A percentile compares a stretch with the other conserved stretches of the same genome.
These are phyloP conservation scores for Cremastinae sp. DNA, from an alignment of 2,888 invertebrate genomes.

Conservation along the genomic window DNA sequence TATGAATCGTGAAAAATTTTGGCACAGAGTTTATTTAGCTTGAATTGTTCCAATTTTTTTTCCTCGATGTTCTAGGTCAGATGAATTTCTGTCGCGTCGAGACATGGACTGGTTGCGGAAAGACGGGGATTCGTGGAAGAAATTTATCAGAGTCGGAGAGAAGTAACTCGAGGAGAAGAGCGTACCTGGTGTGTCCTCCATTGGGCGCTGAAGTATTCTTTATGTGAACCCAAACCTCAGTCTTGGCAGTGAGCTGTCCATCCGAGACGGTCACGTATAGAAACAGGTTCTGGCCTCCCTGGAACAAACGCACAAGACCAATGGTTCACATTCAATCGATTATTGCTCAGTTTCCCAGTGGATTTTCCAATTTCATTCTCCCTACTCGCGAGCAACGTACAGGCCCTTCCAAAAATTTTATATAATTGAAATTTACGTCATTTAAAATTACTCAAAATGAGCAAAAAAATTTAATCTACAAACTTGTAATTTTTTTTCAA, in stretches of 20 bases:
- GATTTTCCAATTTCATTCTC: constrained; percentile 40
- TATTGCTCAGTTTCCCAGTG: constrained; percentile 25
- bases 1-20: too few species aligned
- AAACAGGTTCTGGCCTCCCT: constrained; percentile 86
- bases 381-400: too few species aligned
- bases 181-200: constrained; percentile 72
- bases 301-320: constrained; percentile 72
- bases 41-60: neutral
- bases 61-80: too few species aligned
- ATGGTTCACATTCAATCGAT: constrained; percentile 23
- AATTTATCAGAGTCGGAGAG: constrained; percentile 16
- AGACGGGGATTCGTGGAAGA: constrained; percentile 28
- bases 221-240: constrained; percentile 86
- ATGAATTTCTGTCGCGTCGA: too few species aligned
- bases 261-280: constrained; percentile 86
- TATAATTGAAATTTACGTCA: too few species aligned
- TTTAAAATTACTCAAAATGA: too few species aligned
- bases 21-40: too few species aligned
- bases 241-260: constrained; percentile 85
- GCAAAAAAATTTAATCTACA: too few species aligned
- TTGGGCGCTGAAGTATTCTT: constrained; percentile 77
- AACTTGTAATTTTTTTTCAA: too few species aligned
- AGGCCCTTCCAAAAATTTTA: too few species aligned
- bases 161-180: constrained; percentile 39
- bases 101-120: constrained; percentile 3